Conservation (phyloP, 1,140 invertebrate genomes). For the Drosophila arawakana region DNA sequence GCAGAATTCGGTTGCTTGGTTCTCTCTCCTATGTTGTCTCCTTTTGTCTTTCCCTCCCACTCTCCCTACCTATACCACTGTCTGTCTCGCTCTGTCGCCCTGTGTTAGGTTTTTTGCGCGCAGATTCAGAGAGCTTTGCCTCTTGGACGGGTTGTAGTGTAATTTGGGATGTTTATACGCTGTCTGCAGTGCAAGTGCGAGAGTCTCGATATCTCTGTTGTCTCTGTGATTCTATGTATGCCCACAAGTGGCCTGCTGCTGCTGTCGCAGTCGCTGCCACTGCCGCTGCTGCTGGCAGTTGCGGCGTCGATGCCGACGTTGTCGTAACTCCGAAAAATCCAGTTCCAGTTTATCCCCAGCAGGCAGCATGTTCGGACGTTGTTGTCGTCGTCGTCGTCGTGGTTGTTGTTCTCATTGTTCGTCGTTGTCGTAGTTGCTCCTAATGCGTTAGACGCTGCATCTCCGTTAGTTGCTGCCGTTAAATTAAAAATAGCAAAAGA, state of each 20-base stretch:
- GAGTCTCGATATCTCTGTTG: constrained; percentile 61
- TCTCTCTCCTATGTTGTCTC: neutral
- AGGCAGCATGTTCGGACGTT: constrained; percentile 84
- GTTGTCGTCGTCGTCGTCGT: constrained; percentile 58
- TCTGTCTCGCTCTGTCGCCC: constrained; percentile 1
- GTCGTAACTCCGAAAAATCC: constrained; percentile 81
- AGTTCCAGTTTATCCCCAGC: constrained; percentile 84
- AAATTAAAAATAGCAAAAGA: constrained; percentile 1
- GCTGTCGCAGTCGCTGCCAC: neutral
- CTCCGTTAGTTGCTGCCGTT: constrained; percentile 13
- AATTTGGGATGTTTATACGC: constrained; percentile 41
- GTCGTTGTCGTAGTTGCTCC: constrained; percentile 25
- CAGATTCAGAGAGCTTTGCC: constrained; percentile 43
- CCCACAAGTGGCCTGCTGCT: constrained; percentile 50
- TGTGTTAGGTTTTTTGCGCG: constrained; percentile 30
- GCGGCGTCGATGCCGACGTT: constrained; percentile 26
- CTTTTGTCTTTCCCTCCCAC: neutral
- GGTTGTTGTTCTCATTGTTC: constrained; percentile 27
- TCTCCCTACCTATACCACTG: neutral
- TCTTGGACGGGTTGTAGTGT: constrained; percentile 54
- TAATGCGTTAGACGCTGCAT: constrained; percentile 15
- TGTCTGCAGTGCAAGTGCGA: constrained; percentile 54
- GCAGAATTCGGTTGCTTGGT: constrained; percentile 12
- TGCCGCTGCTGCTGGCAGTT: neutral
- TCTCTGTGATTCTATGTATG: constrained; percentile 71